Evolutionary conservation across 1,140 invertebrate genomes (phyloP).

Genomic region (Heterodera carotae): DNA sequence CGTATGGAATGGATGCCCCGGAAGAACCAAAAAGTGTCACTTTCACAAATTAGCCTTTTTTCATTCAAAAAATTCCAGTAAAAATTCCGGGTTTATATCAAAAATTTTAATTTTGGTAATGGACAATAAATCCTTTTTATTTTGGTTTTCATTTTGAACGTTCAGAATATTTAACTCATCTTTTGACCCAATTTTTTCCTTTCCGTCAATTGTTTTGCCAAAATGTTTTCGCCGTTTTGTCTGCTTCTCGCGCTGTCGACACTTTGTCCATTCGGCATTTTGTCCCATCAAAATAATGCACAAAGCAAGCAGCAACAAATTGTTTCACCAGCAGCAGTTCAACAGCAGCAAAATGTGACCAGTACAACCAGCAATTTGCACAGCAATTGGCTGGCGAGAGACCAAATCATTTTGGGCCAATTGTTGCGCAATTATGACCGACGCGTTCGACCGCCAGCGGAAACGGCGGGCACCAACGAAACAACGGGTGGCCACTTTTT

Average conservation of each 20-base stretch:
- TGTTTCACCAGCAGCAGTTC: background rate
- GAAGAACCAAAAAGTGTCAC: background rate
- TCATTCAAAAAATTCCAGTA: too few species aligned
- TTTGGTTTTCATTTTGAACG: background rate
- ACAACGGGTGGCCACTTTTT: conserved; percentile 1
- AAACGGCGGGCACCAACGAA: conserved; percentile 9
- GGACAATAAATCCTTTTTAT: background rate
- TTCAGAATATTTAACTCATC: background rate
- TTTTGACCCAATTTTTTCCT: conserved; percentile 1
- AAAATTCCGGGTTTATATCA: too few species aligned
- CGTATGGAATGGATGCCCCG: background rate
- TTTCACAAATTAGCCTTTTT: background rate
- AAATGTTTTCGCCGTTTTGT: conserved; percentile 2
- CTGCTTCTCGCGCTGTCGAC: background rate
- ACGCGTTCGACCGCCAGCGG: conserved; percentile 10
- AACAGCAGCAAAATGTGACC: background rate
- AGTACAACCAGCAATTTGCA: background rate
- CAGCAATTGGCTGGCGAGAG: conserved; percentile 8
- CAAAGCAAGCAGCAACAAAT: background rate
- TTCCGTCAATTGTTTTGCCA: background rate
- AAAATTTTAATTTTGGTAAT: background rate
- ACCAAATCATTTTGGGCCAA: conserved; percentile 16
- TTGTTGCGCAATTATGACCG: conserved; percentile 21
- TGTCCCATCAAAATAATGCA: background rate
- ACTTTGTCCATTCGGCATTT: background rate